Evolutionary conservation across 2,797 vertebrate species (phyloP).

Genomic region (Scolopax rusticola): DNA sequence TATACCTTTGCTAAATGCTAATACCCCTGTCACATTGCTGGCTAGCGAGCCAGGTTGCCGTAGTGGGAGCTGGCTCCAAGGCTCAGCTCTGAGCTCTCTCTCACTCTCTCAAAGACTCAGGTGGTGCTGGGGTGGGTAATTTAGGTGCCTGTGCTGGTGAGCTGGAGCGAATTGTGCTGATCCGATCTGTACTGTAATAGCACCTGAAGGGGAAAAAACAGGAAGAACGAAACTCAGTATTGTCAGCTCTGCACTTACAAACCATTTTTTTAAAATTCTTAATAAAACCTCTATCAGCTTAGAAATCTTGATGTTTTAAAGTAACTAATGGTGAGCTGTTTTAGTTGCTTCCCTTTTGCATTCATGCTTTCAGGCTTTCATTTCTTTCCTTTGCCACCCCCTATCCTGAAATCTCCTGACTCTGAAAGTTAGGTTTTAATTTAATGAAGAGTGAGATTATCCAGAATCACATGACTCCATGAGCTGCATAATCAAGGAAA

Average conservation of each 20-base stretch:
- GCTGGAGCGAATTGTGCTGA: not conserved
- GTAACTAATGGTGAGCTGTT: not conserved
- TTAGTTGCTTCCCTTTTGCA: not conserved
- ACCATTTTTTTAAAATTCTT: not conserved
- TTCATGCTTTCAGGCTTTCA: not conserved
- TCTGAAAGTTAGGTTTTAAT: not conserved
- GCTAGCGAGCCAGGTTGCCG: not conserved
- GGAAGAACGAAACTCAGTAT: not conserved
- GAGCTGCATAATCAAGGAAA: not conserved
- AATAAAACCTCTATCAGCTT: not conserved
- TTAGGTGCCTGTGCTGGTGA: not conserved
- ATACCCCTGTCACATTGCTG: not conserved
- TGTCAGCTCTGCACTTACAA: not conserved
- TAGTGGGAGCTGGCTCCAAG: slow-evolving; percentile 4
- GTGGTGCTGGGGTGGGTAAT: not conserved
- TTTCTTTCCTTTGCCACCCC: not conserved
- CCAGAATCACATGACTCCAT: not conserved
- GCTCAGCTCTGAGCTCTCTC: not conserved
- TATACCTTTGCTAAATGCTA: slow-evolving; percentile 23
- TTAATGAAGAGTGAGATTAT: not conserved
- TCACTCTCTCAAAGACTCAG: not conserved
- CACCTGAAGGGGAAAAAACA: slow-evolving; percentile 19
- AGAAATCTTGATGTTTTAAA: not conserved
- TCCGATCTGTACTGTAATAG: slow-evolving; percentile 10
- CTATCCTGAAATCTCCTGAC: not conserved